Percentiles rank a stretch among this genome's conserved stretches.
These are phyloP conservation scores for Tigriopus californicus DNA, from an alignment of 2,888 invertebrate species.

Conservation along the genomic window DNA sequence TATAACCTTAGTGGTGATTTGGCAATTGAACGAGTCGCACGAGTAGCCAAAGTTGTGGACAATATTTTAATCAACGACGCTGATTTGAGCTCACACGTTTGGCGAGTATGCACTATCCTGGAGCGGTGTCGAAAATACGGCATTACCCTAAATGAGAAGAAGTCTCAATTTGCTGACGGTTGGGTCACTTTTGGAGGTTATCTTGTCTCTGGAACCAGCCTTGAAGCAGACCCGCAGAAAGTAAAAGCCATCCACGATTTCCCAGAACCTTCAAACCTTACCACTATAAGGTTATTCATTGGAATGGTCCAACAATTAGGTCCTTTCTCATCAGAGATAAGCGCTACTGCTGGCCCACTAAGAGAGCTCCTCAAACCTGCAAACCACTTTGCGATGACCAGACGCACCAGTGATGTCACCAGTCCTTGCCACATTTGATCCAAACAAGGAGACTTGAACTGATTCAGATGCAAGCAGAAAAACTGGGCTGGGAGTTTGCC, in stretches of 20 bases:
- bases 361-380: not conserved
- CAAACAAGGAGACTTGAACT: not conserved
- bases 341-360: conserved; percentile 6
- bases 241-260: conserved; percentile 13
- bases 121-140: too few relatives aligned
- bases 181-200: too few relatives aligned
- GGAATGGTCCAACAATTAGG: conserved; percentile 12
- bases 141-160: too few relatives aligned
- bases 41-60: too few relatives aligned
- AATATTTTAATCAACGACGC: too few relatives aligned
- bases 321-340: conserved; percentile 5
- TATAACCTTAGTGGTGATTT: too few relatives aligned
- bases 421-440: conserved; percentile 7
- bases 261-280: conserved; percentile 10
- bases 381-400: conserved; percentile 7
- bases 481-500: conserved; percentile 1
- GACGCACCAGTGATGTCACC: not conserved
- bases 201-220: not conserved
- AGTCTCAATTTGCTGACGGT: too few relatives aligned
- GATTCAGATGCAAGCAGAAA: conserved; percentile 10
- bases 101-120: too few relatives aligned
- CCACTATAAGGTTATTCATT: conserved; percentile 16
- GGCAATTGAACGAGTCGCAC: too few relatives aligned
- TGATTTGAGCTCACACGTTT: too few relatives aligned
- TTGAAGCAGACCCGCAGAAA: not conserved